Base-by-base conservation (phyloP, 1,140 invertebrate species). In the Manduca sexta region DNA sequence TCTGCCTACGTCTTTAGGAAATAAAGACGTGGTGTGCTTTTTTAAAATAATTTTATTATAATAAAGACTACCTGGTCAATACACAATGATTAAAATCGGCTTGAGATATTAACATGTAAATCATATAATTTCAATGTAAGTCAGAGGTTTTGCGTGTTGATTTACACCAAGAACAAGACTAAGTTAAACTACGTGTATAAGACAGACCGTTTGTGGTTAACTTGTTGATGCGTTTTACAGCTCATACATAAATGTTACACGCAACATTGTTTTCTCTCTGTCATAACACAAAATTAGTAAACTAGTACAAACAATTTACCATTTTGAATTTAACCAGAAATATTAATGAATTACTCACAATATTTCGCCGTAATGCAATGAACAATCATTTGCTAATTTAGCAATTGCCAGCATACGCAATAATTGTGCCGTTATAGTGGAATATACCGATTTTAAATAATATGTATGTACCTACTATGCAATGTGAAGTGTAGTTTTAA, bases 211-310 rank as follows among this genome's bases (percentile, higher is more conserved):
- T 54, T 53, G 53, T 37, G 49, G 47, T 17, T 31, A 56, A 50
- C 35, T 61, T 45, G 30, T 37, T 45, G 54, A 51, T 61, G 51
- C 51, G 48, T 56, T 57, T 57, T 53, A 61, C 41, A 47, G 41
- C 39, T 45, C 59, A 49, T 62, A 62, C 51, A 53, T 42, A 51
- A 47, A 37, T 33, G 47, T 54, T 42, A 55, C 49, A 52, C 34
- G 21, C 33, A 30, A 40, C 47, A 59, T 59, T 52, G 47, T 47
- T 52, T 63, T 52, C 43, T 48, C 55, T 55, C 16, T 45, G 45
- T 40, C 41, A 44, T 49, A 49, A 49, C 44, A 45, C 33, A 39
- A 44, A 41, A 45, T 47, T 30, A 45, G 18, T 33, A 26, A 21
- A 26, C 21, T 26, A 26, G 21, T 26, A 8, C 21, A 26, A 26